phyloP scores from a whole-genome alignment of 2,113 vertebrate species.

The Scalopus aquaticus region DNA sequence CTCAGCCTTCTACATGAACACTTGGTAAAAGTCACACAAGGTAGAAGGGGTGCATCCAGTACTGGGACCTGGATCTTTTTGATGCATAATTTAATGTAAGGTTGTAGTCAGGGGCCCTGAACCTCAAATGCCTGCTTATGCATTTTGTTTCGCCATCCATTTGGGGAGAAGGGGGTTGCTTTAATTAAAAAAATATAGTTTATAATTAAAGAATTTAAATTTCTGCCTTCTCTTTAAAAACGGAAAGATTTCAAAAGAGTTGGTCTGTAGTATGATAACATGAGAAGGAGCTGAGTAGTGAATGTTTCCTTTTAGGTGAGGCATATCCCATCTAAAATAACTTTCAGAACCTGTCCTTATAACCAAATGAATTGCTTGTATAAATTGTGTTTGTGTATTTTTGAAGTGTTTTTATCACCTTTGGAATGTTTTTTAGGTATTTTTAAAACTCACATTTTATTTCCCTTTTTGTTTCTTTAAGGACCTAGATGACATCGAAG shows the following conservation, averaged over 20 bases:
- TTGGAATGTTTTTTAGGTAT: not conserved
- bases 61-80: not conserved
- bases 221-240: slow-evolving; percentile 27
- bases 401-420: not conserved
- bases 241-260: not conserved
- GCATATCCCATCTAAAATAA: not conserved
- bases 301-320: not conserved
- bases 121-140: not conserved
- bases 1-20: not conserved
- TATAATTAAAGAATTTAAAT: not conserved
- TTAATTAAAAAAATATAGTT: not conserved
- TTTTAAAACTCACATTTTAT: slow-evolving; percentile 30
- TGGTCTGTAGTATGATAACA: not conserved
- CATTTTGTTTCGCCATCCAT: slow-evolving; percentile 5
- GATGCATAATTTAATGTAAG: not conserved
- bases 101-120: not conserved
- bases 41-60: not conserved
- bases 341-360: not conserved
- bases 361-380: slow-evolving; percentile 3
- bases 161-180: not conserved
- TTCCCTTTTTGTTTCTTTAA: slow-evolving; percentile 75
- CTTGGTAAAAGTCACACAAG: not conserved
- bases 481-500: slow-evolving; percentile 99
- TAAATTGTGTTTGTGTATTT: not conserved
- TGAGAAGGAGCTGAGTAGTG: not conserved